Base-by-base conservation (phyloP, 1,140 invertebrate species). In the Acromyrmex charruanus region DNA sequence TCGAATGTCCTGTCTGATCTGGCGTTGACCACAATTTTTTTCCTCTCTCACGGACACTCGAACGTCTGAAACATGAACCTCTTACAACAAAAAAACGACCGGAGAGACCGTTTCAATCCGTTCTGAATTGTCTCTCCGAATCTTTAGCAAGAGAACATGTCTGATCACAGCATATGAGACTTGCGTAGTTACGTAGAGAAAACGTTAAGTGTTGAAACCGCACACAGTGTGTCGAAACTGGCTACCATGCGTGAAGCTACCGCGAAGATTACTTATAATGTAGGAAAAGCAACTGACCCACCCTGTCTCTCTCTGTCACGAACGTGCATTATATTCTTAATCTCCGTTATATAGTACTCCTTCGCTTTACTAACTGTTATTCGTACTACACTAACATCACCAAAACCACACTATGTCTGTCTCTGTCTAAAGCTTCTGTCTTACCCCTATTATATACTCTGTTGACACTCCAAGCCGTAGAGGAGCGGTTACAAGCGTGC, bases 401-500 rank as follows among this genome's bases (percentile, higher is more conserved):
- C 55, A 51, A 44, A 58, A 51, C 3, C 55, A 61, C 61, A 84
- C 69, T 75, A 49, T 72, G 6, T 84, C 80, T 84, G 55, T 84
- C 80, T 84, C 69, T 84, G 25, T 84, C 80, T 75, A 25, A 84
- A 55, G 58, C 80, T 84, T 84, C 80, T 84, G 25, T 84, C 80
- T 81, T 35, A 75, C 28, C 39, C 80, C 25, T 31, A 69, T 69
- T 75, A 84, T 49, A 82, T 49, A 84, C 69, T 74, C 69, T 82
- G 25, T 82, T 74, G 68, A 82, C 55, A 72, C 55, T 84, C 69
- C 58, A 75, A 84, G 69, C 69, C 55, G 80, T 84, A 84, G 55
- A 58, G 85, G 74, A 77, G n/a, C 66, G 85, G 72, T 87, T 82
- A 82, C 59, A 87, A 89, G 88, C 89, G 88, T 85, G 89, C 55